A percentile compares a stretch with the other conserved stretches of the same genome.
These are phyloP conservation scores for Fabriciana adippe DNA, from an alignment of 2,888 invertebrate genomes.

Conservation along the genomic window DNA sequence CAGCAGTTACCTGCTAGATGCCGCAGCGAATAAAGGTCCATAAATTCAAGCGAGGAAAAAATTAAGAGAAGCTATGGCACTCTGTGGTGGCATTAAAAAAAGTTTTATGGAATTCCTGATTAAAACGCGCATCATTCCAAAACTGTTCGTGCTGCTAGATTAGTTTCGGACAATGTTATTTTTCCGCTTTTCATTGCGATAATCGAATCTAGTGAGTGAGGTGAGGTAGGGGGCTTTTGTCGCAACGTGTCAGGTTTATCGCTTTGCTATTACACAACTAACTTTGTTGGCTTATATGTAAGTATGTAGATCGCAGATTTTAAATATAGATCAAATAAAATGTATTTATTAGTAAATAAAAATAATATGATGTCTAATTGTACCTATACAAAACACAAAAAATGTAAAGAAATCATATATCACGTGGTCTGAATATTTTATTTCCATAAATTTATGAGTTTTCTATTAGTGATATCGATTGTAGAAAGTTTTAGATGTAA, in stretches of 20 bases:
- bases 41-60: conserved; percentile 51
- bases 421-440: too few relatives aligned
- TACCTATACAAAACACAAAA: too few relatives aligned
- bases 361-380: too few relatives aligned
- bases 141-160: conserved; percentile 69
- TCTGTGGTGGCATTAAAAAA: conserved; percentile 55
- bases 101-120: conserved; percentile 71
- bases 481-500: too few relatives aligned
- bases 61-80: conserved; percentile 52
- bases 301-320: too few relatives aligned
- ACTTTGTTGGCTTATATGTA: not conserved
- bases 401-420: too few relatives aligned
- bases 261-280: not conserved
- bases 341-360: too few relatives aligned
- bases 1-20: conserved; percentile 31
- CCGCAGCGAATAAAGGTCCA: conserved; percentile 34
- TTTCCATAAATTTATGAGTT: too few relatives aligned
- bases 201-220: conserved; percentile 21
- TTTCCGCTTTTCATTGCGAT: conserved; percentile 54
- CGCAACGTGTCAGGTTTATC: conserved; percentile 14
- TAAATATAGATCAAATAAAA: too few relatives aligned
- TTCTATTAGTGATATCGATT: too few relatives aligned
- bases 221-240: not conserved
- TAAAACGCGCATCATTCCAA: conserved; percentile 64
- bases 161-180: conserved; percentile 70